phyloP scores from a whole-genome alignment of 1,140 invertebrate genomes.

The Lethrus apterus region DNA sequence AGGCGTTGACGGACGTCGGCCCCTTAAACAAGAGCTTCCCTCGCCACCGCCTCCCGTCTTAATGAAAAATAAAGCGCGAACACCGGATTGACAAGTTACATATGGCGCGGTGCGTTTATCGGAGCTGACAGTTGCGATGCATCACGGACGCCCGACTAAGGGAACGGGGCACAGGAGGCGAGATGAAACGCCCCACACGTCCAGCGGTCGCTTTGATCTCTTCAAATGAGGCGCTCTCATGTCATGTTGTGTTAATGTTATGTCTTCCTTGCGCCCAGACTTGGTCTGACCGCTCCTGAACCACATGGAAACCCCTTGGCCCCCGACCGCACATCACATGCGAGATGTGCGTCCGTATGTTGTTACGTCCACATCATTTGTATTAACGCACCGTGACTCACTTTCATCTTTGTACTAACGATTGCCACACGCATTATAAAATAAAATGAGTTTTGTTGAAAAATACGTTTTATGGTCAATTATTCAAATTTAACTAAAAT shows the following conservation, averaged over 20 bases:
- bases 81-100: constrained; percentile 28
- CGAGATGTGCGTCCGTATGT: too few relatives aligned
- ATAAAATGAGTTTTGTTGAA: too few relatives aligned
- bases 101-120: constrained; percentile 30
- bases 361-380: too few relatives aligned
- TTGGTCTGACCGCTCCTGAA: constrained; percentile 29
- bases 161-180: constrained; percentile 14
- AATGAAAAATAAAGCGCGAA: constrained; percentile 23
- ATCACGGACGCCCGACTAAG: constrained; percentile 9
- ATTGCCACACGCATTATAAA: too few relatives aligned
- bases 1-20: too few relatives aligned
- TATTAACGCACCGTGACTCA: too few relatives aligned
- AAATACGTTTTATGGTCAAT: too few relatives aligned
- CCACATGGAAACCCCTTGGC: too few relatives aligned
- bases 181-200: constrained; percentile 18
- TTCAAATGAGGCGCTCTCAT: constrained; percentile 35
- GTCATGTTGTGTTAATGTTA: constrained; percentile 35
- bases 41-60: neutral
- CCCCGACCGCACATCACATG: too few relatives aligned
- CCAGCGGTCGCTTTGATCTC: constrained; percentile 31
- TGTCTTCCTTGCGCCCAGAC: constrained; percentile 26
- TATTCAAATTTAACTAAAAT: too few relatives aligned
- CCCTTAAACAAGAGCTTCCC: too few relatives aligned
- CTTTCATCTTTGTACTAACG: too few relatives aligned
- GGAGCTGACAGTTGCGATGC: constrained; percentile 24